Percentiles rank a stretch among this genome's conserved stretches.
phyloP scores from a whole-genome alignment of 1,140 invertebrate genomes.

The Centruroides vittatus region DNA sequence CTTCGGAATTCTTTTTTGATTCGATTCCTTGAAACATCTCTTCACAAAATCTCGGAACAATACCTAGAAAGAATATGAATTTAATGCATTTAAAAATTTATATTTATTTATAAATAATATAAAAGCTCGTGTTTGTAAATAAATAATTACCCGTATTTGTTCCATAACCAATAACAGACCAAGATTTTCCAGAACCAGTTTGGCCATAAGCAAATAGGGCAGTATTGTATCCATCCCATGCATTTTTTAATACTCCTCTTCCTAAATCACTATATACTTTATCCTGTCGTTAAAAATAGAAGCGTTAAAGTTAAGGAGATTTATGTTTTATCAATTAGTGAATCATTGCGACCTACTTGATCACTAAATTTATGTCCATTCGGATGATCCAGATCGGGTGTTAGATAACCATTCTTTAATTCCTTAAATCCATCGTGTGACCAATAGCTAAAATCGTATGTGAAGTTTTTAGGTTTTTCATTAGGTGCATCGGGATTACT shows the following conservation, averaged over 20 bases:
- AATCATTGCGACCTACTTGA: conserved; percentile 28
- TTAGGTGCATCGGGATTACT: conserved; percentile 33
- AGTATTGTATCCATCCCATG: conserved; percentile 46
- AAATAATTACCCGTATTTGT: conserved; percentile 38
- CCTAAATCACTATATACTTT: conserved; percentile 43
- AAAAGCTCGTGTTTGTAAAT: not conserved
- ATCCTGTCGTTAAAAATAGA: conserved; percentile 24
- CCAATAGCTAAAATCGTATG: conserved; percentile 47
- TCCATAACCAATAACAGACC: conserved; percentile 44
- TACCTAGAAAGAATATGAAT: conserved; percentile 37
- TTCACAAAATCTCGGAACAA: conserved; percentile 71
- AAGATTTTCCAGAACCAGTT: conserved; percentile 46
- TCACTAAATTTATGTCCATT: conserved; percentile 37
- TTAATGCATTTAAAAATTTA: not conserved
- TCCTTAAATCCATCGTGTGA: conserved; percentile 43
- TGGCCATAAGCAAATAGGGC: conserved; percentile 48
- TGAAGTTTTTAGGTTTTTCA: conserved; percentile 36
- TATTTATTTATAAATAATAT: no score
- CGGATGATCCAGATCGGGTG: conserved; percentile 27
- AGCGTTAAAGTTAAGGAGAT: no score
- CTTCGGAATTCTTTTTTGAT: conserved; percentile 30
- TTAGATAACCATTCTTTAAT: conserved; percentile 32
- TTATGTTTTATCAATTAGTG: not conserved
- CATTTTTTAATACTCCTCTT: conserved; percentile 42
- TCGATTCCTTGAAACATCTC: conserved; percentile 52